Conservation (phyloP, 2,888 invertebrate genomes). For the Cordilura impudica region DNA sequence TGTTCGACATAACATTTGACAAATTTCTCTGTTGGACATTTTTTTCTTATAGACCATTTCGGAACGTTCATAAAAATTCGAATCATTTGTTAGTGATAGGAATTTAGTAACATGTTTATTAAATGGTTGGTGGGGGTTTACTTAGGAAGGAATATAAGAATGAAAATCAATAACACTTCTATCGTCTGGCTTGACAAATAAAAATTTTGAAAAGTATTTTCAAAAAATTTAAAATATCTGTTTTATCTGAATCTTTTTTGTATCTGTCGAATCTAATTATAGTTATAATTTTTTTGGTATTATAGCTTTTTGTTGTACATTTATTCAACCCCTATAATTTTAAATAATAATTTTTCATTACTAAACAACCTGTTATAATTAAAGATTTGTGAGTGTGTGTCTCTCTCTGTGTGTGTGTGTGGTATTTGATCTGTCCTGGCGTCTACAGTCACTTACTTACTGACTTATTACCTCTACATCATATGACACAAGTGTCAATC, state of each 20-base stretch:
- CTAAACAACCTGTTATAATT: constrained; percentile 53
- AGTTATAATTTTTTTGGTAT: neutral
- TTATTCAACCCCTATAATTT: neutral
- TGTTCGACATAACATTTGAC: constrained; percentile 65
- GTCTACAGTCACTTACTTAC: neutral
- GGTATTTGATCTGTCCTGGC: constrained; percentile 21
- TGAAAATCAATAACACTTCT: too few relatives aligned
- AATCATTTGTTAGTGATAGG: constrained; percentile 60
- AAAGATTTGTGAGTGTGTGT: too few relatives aligned
- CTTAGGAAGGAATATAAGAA: too few relatives aligned
- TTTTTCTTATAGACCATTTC: constrained; percentile 19
- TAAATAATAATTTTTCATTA: too few relatives aligned
- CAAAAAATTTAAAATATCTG: too few relatives aligned
- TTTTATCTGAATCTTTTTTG: too few relatives aligned
- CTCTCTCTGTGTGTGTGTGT: too few relatives aligned
- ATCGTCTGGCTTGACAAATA: too few relatives aligned
- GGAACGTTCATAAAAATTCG: constrained; percentile 31
- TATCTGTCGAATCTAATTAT: too few relatives aligned
- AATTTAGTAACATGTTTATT: constrained; percentile 61
- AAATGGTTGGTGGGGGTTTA: too few relatives aligned
- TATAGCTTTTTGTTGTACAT: neutral
- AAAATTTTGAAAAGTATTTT: too few relatives aligned
- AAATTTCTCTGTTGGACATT: constrained; percentile 65
- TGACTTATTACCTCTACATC: constrained; percentile 5
- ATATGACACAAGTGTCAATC: constrained; percentile 61